Percentiles rank a stretch among this genome's conserved stretches.
Evolutionary conservation across 2,113 vertebrate species (phyloP).

Genomic region (Micromys minutus): DNA sequence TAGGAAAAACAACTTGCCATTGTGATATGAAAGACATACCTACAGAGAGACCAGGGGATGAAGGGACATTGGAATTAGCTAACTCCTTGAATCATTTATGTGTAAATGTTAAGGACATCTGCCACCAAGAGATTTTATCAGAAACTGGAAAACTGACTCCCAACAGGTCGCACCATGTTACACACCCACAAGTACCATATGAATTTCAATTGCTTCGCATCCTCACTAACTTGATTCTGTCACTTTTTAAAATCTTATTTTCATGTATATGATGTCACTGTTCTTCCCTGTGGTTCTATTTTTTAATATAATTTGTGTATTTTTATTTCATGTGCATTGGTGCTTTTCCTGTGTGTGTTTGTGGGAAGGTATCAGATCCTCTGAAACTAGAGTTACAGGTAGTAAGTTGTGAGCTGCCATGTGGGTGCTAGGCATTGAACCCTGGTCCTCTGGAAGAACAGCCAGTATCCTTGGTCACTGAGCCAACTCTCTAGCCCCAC

Average conservation of each 20-base stretch:
- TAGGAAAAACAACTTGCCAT: neutral
- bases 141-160: neutral
- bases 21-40: neutral
- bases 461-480: no score
- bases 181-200: neutral
- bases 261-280: neutral
- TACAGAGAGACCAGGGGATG: neutral
- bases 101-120: neutral
- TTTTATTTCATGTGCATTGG: no score
- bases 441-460: no score
- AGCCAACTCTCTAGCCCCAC: no score
- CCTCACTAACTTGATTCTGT: neutral
- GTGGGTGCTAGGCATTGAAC: no score
- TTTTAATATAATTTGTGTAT: no score
- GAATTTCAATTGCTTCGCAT: neutral
- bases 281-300: no score
- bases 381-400: no score
- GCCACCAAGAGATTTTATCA: constrained; percentile 23
- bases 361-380: no score
- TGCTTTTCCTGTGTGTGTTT: no score
- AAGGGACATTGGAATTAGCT: neutral
- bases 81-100: neutral
- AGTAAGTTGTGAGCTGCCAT: no score
- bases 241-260: neutral
- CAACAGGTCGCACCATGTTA: neutral